Base-by-base conservation (phyloP, 2,797 vertebrate genomes). In the Gambelia wislizenii region DNA sequence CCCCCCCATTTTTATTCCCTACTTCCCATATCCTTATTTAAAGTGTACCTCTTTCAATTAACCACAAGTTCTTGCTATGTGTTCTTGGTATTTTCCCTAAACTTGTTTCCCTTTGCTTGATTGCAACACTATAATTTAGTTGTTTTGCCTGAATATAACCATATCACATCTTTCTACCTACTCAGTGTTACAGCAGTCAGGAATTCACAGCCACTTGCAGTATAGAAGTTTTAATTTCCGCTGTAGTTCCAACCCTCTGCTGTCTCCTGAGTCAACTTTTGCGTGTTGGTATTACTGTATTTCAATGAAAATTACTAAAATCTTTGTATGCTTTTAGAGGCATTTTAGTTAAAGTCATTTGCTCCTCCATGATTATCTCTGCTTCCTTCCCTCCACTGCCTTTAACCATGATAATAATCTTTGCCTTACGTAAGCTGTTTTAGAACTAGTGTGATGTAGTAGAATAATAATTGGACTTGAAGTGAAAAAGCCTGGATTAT, bases 201-300 rank as follows among this genome's bases (percentile, higher is more conserved):
- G 18, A 44, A 47, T n/a, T 16, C 59, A 79, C 33, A 86, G 7
- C 14, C 9, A 30, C 54, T 75, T 84, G 33, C 25, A 39, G 33
- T 49, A 39, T 72, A 44, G 6, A 47, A 33, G 67, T 36, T 54
- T 22, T 49, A 74, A 54, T 56, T 7, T 42, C 49, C 49, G 42
- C 83, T 72, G 69, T 47, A 54, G 8, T 47, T 33, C 27, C 42
- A 69, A 83, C 14, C 12, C 47, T 27, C 47, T 52, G 33, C 69
- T 74, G 70, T 84, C 70, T 84, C 69, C 69, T 74, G 22, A 52
- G n/a, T 39, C 69, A 54, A 54, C 67, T 56, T 84, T 84, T 74
- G 22, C 42, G 30, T 72, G 22, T 36, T 70, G 49, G 2, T 36
- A 36, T 84, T 74, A n/a, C n/a, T n/a, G n/a, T n/a, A 84, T 27